Evolutionary conservation across 2,113 vertebrate species (phyloP).

Genomic region (Poeciliopsis turrubarensis): DNA sequence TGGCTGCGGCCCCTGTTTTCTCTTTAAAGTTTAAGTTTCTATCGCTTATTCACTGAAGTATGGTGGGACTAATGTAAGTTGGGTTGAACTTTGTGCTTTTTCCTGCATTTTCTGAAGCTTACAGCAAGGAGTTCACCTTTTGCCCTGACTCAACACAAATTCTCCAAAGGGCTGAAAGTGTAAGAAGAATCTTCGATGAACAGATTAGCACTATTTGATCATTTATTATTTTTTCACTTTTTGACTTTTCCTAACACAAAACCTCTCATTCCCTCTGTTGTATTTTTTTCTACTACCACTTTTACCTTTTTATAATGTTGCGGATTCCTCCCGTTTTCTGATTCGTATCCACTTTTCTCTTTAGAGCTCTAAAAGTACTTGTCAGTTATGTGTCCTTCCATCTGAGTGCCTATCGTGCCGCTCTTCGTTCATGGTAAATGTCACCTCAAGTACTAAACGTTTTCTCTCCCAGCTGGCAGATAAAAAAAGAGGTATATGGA

Average conservation of each 20-base stretch:
- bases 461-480: constrained; percentile 35
- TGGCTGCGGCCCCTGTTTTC: constrained; percentile 33
- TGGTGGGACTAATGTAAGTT: constrained; percentile 2
- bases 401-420: constrained; percentile 46
- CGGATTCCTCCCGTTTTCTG: constrained; percentile 1
- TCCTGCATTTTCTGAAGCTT: constrained; percentile 10
- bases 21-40: constrained; percentile 53
- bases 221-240: constrained; percentile 1
- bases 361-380: constrained; percentile 30
- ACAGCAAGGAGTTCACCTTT: constrained; percentile 11
- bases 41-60: constrained; percentile 31
- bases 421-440: constrained; percentile 59
- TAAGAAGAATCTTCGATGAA: background rate
- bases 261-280: constrained; percentile 4
- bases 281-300: constrained; percentile 1
- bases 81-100: constrained; percentile 22
- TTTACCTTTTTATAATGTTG: constrained; percentile 15
- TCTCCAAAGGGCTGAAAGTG: constrained; percentile 4
- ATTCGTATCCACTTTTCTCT: constrained; percentile 22
- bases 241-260: background rate
- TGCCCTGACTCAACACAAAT: background rate
- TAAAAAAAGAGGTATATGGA: constrained; percentile 58
- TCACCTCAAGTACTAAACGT: constrained; percentile 58
- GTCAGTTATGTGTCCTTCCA: constrained; percentile 44
- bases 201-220: constrained; percentile 7